These are phyloP conservation scores for Oreochromis grahami DNA, from an alignment of 2,797 vertebrate species.

Conservation along the genomic window DNA sequence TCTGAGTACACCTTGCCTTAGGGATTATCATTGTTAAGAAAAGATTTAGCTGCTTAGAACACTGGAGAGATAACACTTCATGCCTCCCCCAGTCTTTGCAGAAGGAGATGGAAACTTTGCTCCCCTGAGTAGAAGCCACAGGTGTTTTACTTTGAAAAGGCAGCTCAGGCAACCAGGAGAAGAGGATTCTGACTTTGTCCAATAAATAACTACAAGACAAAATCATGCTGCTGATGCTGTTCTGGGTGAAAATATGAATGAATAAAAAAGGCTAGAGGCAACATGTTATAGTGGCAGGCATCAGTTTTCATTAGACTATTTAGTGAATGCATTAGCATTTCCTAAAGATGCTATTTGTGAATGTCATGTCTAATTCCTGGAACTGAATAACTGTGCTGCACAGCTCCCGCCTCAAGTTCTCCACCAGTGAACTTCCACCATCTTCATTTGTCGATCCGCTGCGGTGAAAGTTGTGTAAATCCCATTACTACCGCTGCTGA, in stretches of 20 bases:
- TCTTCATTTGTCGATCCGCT: constrained; percentile 29
- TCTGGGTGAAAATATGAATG: neutral
- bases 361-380: neutral
- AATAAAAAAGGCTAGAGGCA: neutral
- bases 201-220: neutral
- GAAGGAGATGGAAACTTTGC: constrained; percentile 24
- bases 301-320: neutral
- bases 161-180: constrained; percentile 4
- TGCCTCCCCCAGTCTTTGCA: constrained; percentile 6
- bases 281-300: neutral
- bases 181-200: neutral
- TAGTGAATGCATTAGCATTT: neutral
- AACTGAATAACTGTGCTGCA: neutral
- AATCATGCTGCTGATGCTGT: neutral
- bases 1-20: constrained; percentile 15
- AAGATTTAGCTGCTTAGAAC: constrained; percentile 47
- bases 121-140: constrained; percentile 31
- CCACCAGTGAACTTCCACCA: constrained; percentile 21
- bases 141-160: constrained; percentile 39
- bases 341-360: neutral
- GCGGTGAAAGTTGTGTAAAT: constrained; percentile 45
- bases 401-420: constrained; percentile 1
- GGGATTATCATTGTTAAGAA: constrained; percentile 48
- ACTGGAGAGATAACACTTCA: constrained; percentile 30
- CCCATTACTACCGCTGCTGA: constrained; percentile 63